Evolutionary conservation across 2,113 vertebrate genomes (phyloP).

Genomic region (Mustela nigripes): DNA sequence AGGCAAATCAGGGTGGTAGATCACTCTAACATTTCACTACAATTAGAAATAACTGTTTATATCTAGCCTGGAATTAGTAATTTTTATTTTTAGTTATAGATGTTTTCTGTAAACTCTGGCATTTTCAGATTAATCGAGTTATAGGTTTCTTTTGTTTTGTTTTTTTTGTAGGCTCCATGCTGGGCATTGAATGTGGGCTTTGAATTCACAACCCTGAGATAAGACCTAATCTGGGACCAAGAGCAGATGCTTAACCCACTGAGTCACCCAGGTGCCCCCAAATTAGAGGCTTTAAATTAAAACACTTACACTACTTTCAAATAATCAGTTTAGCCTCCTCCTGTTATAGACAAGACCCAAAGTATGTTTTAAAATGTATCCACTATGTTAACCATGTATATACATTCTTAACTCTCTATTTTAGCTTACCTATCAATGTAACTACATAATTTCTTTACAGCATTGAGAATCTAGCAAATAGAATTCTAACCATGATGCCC

Average conservation of each 20-base stretch:
- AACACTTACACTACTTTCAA: conserved; percentile 5
- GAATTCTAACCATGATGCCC: background rate
- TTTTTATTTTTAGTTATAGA: conserved; percentile 53
- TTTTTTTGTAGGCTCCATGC: background rate
- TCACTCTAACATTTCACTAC: background rate
- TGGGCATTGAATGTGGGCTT: background rate
- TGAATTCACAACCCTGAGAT: background rate
- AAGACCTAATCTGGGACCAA: background rate
- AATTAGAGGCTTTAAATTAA: background rate
- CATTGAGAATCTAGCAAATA: background rate
- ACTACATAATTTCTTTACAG: background rate
- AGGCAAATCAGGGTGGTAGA: background rate
- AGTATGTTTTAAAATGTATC: background rate
- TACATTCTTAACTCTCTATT: background rate
- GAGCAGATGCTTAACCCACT: background rate
- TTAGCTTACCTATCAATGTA: background rate
- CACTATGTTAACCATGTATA: background rate
- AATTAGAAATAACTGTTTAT: background rate
- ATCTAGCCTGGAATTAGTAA: background rate
- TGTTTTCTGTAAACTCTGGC: background rate
- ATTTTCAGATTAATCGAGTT: conserved; percentile 55
- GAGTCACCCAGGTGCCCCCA: background rate
- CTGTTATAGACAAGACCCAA: background rate
- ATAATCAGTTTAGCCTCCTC: background rate
- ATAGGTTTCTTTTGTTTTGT: background rate